These are phyloP conservation scores for Cyclopterus lumpus DNA, from an alignment of 2,797 vertebrate species.

Conservation along the genomic window DNA sequence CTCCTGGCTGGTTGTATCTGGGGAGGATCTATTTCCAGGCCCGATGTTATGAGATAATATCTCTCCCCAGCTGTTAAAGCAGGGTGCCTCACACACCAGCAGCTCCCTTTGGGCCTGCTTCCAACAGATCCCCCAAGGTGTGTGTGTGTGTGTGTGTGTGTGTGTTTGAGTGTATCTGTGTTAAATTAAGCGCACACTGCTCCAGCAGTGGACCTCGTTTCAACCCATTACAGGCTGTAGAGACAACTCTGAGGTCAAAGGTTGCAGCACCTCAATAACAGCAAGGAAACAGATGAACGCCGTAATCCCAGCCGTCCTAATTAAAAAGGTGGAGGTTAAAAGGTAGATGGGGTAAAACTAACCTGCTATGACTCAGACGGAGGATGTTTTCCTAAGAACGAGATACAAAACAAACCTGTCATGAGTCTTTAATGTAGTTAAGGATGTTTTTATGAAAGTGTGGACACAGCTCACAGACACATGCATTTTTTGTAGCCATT, in stretches of 20 bases:
- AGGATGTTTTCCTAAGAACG: conserved; percentile 75
- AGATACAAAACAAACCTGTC: conserved; percentile 71
- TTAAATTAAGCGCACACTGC: conserved; percentile 51
- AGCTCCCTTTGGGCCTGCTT: conserved; percentile 66
- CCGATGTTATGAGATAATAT: conserved; percentile 80
- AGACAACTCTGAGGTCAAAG: conserved; percentile 71
- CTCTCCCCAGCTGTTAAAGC: conserved; percentile 83
- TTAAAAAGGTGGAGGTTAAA: conserved; percentile 76
- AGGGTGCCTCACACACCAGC: conserved; percentile 75
- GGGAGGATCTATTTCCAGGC: conserved; percentile 82
- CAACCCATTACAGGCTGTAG: conserved; percentile 68
- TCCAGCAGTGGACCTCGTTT: conserved; percentile 52
- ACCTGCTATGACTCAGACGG: conserved; percentile 75
- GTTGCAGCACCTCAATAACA: conserved; percentile 64
- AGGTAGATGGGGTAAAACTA: conserved; percentile 73
- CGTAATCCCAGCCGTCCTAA: conserved; percentile 68
- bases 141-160: conserved; percentile 10
- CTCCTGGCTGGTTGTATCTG: conserved; percentile 72
- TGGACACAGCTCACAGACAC: conserved; percentile 10
- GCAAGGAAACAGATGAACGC: conserved; percentile 69
- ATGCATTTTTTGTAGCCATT: conserved; percentile 13
- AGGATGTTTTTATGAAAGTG: conserved; percentile 46
- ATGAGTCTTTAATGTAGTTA: conserved; percentile 50
- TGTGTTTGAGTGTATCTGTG: conserved; percentile 41
- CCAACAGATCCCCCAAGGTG: conserved; percentile 56